Base-by-base conservation (phyloP, 2,113 vertebrate genomes). In the Columba janthina region DNA sequence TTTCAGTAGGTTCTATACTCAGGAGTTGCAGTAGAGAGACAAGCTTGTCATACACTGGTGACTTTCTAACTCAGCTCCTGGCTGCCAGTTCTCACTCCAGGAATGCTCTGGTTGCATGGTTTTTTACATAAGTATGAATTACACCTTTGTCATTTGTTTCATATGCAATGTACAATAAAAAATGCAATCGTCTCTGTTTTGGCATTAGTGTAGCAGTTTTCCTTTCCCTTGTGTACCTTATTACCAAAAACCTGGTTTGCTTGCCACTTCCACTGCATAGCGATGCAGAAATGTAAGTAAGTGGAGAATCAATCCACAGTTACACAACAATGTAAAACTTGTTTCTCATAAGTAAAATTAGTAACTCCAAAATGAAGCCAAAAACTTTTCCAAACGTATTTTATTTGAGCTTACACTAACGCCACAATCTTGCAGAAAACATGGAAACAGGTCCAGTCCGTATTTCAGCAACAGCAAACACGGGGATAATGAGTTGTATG, bases 321-420 rank as follows among this genome's bases (percentile, higher is more conserved):
- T 94, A 83, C 93, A 81, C 32, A 77, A 13, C 44, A 93, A 67
- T 34, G 50, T 82, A 90, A 85, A 84, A 80, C 10, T 72, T 84
- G 46, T 74, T 96, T 84, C 86, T 92, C 91, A 62, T 92, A 58
- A 48, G 73, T 86, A 87, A 90, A 89, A 90, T 18, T 25, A 38
- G 56, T 86, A 87, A 96, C 74, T 90, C 67, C 65, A 81, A 83
- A 89, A 74, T 17, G 12, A 85, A 90, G 77, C 72, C 84, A 91
- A 93, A 96, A 94, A 15, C 26, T 53, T 85, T 93, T 94, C 81
- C 90, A 91, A 87, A 21, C 8, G 13, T 64, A 81, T 75, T 94
- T 92, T 96, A 93, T 96, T 91, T 90, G 93, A 88, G 61, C 34
- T 88, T 87, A 92, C 44, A 46, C 44, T 46, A 89, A 66, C 1